Conservation (phyloP, 2,888 invertebrate genomes). For the Leuctra nigra region DNA sequence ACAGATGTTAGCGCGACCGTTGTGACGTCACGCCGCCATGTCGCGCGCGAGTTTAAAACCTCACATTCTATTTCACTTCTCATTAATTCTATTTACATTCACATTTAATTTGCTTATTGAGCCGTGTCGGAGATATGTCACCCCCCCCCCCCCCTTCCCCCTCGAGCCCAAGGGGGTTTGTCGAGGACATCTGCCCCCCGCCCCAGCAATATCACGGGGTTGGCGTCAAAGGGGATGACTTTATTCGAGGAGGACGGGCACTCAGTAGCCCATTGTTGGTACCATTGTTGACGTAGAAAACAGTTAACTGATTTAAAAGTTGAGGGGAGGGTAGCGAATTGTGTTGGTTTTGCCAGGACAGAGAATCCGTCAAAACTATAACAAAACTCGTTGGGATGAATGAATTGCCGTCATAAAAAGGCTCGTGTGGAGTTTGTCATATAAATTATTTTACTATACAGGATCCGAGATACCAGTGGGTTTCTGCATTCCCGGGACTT, state of each 20-base stretch:
- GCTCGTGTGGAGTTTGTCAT: neutral
- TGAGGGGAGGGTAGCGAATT: neutral
- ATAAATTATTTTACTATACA: too few species aligned
- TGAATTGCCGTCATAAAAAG: neutral
- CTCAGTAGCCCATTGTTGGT: slow-evolving; percentile 6
- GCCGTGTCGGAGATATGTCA: slow-evolving; percentile 4
- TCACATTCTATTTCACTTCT: slow-evolving; percentile 8
- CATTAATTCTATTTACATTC: slow-evolving; percentile 19
- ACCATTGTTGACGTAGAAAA: neutral
- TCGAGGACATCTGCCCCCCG: neutral
- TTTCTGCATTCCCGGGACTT: too few species aligned
- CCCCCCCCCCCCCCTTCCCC: neutral
- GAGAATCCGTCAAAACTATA: too few species aligned
- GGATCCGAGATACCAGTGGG: too few species aligned
- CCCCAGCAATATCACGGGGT: neutral
- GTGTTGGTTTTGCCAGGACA: too few species aligned
- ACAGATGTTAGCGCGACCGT: neutral
- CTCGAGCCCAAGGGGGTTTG: neutral
- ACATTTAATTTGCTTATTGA: slow-evolving; percentile 15
- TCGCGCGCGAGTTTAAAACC: neutral
- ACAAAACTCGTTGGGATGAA: neutral
- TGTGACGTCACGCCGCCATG: neutral
- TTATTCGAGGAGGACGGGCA: slow-evolving; percentile 9
- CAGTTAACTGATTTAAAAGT: slow-evolving; percentile 6
- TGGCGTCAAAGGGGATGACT: slow-evolving; percentile 9